phyloP scores from a whole-genome alignment of 2,113 vertebrate genomes.

The Elanus axillaris region DNA sequence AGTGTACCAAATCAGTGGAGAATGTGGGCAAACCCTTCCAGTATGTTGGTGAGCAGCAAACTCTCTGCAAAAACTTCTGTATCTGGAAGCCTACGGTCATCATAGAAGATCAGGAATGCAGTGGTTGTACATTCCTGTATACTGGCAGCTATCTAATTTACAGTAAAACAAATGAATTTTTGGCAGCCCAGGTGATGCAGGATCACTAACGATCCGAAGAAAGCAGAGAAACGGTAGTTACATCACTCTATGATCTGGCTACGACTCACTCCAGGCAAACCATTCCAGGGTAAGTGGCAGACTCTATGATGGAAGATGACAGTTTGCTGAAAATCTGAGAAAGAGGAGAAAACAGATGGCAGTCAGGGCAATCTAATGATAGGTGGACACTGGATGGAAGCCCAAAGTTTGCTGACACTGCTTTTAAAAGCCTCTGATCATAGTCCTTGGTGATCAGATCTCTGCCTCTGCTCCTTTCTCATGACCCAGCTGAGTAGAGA shows the following conservation, averaged over 20 bases:
- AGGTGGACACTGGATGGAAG: not conserved
- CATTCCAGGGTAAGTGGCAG: not conserved
- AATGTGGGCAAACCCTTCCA: not conserved
- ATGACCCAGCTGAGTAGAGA: not conserved
- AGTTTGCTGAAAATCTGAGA: not conserved
- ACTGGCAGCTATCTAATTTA: not conserved
- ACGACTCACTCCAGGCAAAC: not conserved
- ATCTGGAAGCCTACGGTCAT: not conserved
- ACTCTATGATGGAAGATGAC: not conserved
- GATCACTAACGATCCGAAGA: not conserved
- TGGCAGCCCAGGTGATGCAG: not conserved
- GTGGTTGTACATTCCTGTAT: not conserved
- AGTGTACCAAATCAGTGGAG: not conserved
- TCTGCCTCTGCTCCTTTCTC: not conserved
- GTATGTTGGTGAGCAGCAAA: not conserved
- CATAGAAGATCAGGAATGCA: not conserved
- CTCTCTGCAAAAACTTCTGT: not conserved
- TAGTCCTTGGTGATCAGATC: not conserved
- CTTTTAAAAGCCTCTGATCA: not conserved
- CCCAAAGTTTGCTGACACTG: not conserved
- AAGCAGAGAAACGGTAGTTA: not conserved
- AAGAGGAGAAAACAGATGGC: not conserved
- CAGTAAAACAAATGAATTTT: not conserved
- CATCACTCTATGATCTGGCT: not conserved
- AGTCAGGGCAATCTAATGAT: not conserved